These are phyloP conservation scores for Siderastrea siderea DNA, from an alignment of 92 coral and sea anemone genomes.

Conservation along the genomic window DNA sequence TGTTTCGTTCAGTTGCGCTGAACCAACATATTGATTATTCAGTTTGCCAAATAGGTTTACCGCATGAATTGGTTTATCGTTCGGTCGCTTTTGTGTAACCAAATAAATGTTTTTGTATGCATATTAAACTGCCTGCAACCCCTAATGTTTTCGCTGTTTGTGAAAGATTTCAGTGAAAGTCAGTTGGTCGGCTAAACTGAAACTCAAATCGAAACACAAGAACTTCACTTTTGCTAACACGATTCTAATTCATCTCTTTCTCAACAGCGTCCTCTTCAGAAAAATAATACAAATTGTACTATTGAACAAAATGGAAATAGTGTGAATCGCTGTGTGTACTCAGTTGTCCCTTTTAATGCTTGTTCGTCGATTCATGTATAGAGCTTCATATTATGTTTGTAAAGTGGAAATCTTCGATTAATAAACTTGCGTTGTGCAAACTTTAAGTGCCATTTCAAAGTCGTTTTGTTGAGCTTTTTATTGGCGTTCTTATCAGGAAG, in stretches of 20 bases:
- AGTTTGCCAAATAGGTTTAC: slow-evolving; percentile 13
- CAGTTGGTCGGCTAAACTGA: not conserved
- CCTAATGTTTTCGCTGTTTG: not conserved
- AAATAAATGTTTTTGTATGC: not conserved
- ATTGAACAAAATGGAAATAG: slow-evolving; percentile 31
- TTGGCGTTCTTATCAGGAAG: slow-evolving; percentile 26
- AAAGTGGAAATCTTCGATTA: slow-evolving; percentile 49
- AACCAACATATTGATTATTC: slow-evolving; percentile 14
- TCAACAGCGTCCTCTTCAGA: not conserved
- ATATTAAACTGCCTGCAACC: not conserved
- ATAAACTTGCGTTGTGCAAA: slow-evolving; percentile 48
- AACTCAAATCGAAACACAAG: not conserved
- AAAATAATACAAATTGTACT: slow-evolving; percentile 17
- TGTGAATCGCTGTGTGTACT: slow-evolving; percentile 30
- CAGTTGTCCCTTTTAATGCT: slow-evolving; percentile 51
- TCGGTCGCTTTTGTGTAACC: not conserved
- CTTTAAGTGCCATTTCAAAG: slow-evolving; percentile 16
- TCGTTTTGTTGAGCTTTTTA: not conserved
- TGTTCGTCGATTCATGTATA: slow-evolving; percentile 6
- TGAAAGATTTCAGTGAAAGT: not conserved
- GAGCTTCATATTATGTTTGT: slow-evolving; percentile 33
- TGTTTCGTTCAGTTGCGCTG: not conserved
- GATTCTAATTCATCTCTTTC: not conserved
- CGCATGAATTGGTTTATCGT: not conserved
- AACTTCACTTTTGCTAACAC: not conserved